Conservation (phyloP, 2,888 invertebrate genomes). For the Mesodorylaimus sp. region DNA sequence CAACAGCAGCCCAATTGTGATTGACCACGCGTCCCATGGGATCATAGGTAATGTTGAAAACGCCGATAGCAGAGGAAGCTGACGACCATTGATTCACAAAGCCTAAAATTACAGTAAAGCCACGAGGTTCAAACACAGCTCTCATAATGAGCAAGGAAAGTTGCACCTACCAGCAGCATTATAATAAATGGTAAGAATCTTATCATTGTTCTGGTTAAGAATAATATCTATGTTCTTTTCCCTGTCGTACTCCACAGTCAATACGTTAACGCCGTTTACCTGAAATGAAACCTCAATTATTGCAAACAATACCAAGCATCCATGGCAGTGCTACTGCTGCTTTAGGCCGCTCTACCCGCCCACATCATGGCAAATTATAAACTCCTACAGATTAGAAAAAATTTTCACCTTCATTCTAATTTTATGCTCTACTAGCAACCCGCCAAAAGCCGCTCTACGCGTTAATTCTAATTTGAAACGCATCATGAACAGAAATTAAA, state of each 20-base stretch:
- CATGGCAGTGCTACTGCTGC: neutral
- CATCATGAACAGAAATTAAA: no score
- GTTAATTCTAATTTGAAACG: no score
- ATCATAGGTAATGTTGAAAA: slow-evolving; percentile 71
- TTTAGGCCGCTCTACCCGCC: neutral
- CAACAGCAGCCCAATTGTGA: slow-evolving; percentile 79
- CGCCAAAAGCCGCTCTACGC: no score
- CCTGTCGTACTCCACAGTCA: slow-evolving; percentile 81
- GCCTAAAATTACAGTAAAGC: no score
- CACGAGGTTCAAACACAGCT: no score
- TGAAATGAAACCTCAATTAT: slow-evolving; percentile 27
- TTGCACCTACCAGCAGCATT: slow-evolving; percentile 53
- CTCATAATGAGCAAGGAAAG: slow-evolving; percentile 3
- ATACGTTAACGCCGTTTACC: slow-evolving; percentile 71
- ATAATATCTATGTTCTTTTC: slow-evolving; percentile 71
- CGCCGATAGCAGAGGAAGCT: slow-evolving; percentile 52
- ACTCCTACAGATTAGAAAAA: neutral
- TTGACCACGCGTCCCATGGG: slow-evolving; percentile 65
- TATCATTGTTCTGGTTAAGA: slow-evolving; percentile 60
- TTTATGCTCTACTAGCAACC: no score
- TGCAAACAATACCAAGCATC: neutral
- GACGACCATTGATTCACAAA: slow-evolving; percentile 42
- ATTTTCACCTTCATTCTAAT: no score
- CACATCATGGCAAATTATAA: neutral
- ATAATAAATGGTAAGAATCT: slow-evolving; percentile 64